Percentiles rank a stretch among this genome's conserved stretches.
Evolutionary conservation across 1,140 invertebrate species (phyloP).

Genomic region (Aphelinus certus): DNA sequence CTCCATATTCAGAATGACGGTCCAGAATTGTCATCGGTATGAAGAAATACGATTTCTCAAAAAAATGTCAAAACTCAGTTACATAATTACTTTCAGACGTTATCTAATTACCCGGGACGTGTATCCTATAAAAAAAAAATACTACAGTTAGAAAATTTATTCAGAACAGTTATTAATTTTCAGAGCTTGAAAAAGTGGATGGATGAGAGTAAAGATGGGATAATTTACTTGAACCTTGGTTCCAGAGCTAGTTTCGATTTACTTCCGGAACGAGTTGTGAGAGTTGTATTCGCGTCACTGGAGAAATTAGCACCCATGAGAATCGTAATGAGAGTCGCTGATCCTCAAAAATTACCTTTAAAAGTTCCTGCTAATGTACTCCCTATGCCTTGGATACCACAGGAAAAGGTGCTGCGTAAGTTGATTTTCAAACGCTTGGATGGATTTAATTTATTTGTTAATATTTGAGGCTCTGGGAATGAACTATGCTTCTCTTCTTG

Average conservation of each 20-base stretch:
- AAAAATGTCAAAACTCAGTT: no score
- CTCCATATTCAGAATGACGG: constrained; percentile 63
- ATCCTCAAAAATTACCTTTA: constrained; percentile 49
- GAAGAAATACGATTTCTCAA: no score
- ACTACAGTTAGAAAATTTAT: background rate
- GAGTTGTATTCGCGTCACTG: constrained; percentile 47
- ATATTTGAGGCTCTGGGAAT: background rate
- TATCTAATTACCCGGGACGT: no score
- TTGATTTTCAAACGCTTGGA: background rate
- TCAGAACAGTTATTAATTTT: background rate
- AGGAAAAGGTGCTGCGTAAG: constrained; percentile 72
- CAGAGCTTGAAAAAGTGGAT: constrained; percentile 53
- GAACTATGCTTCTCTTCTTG: no score
- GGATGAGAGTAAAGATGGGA: constrained; percentile 73
- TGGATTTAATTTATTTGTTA: background rate
- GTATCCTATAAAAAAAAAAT: no score
- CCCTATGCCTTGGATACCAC: constrained; percentile 71
- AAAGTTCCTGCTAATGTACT: constrained; percentile 70
- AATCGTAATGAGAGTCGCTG: constrained; percentile 50
- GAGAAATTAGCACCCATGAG: constrained; percentile 52
- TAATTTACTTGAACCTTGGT: constrained; percentile 78
- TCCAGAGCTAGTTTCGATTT: constrained; percentile 73
- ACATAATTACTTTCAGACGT: no score
- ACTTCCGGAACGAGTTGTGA: constrained; percentile 46
- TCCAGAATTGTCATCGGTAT: constrained; percentile 36